Percentiles rank a stretch among this genome's conserved stretches.
Conservation (phyloP, 2,113 vertebrate species). For the Anguilla japonica region DNA sequence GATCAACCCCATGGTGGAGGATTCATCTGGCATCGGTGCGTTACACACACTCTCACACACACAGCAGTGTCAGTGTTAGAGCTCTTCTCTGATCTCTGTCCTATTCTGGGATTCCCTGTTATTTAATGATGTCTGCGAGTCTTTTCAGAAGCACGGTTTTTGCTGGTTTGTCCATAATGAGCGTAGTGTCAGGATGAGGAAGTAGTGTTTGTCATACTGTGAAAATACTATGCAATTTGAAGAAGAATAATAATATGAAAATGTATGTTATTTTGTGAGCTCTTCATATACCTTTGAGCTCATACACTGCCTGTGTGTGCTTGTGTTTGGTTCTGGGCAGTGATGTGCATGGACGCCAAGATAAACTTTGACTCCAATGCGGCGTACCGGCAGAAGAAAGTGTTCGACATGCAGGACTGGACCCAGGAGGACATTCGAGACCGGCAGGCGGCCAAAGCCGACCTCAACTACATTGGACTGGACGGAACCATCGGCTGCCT, state of each 20-base stretch:
- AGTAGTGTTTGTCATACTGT: too few relatives aligned
- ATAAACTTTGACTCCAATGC: slow-evolving; percentile 98
- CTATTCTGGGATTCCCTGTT: too few relatives aligned
- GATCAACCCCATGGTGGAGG: slow-evolving; percentile 99
- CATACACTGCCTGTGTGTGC: neutral
- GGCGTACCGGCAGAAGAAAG: slow-evolving; percentile 88
- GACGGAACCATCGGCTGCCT: slow-evolving; percentile 96
- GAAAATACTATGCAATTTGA: too few relatives aligned
- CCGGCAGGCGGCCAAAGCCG: slow-evolving; percentile 82
- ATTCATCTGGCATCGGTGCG: slow-evolving; percentile 90
- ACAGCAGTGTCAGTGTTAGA: neutral
- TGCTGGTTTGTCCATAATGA: too few relatives aligned
- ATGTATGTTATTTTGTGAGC: neutral
- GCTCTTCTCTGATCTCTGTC: too few relatives aligned
- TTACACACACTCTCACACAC: neutral
- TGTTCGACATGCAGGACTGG: slow-evolving; percentile 92
- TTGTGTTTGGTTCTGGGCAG: slow-evolving; percentile 56
- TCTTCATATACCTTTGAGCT: too few relatives aligned
- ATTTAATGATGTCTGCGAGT: too few relatives aligned
- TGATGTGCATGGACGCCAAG: slow-evolving; percentile 98
- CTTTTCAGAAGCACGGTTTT: too few relatives aligned
- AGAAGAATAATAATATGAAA: neutral
- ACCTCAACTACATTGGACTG: slow-evolving; percentile 96
- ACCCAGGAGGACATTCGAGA: slow-evolving; percentile 92
- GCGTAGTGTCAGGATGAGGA: too few relatives aligned